These are phyloP conservation scores for Gobio gobio DNA, from an alignment of 2,113 vertebrate species.

Conservation along the genomic window DNA sequence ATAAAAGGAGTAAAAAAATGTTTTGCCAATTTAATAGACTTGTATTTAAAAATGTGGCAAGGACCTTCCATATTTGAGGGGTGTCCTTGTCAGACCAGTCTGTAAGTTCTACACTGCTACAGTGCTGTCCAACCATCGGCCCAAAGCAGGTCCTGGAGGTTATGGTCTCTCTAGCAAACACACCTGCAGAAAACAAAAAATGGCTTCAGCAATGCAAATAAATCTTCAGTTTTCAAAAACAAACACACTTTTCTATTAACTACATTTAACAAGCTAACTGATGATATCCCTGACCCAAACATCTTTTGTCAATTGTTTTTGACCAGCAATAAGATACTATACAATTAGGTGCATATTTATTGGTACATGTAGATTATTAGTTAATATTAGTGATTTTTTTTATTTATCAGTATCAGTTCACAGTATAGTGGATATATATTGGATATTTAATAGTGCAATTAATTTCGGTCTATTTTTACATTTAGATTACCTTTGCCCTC, in stretches of 20 bases:
- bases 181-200: slow-evolving; percentile 80
- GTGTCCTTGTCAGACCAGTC: slow-evolving; percentile 93
- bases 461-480: too few relatives aligned
- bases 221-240: background rate
- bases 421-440: background rate
- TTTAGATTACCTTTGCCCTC: too few relatives aligned
- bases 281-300: background rate
- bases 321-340: background rate
- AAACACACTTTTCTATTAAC: background rate
- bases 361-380: background rate
- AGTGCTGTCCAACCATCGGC: slow-evolving; percentile 93
- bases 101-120: slow-evolving; percentile 89
- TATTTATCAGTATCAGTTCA: background rate
- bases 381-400: background rate
- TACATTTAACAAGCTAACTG: background rate
- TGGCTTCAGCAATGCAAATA: background rate
- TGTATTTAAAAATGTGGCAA: background rate
- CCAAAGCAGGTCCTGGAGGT: slow-evolving; percentile 94
- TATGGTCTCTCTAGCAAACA: slow-evolving; percentile 90
- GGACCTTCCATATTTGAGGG: slow-evolving; percentile 93
- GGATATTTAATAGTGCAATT: too few relatives aligned
- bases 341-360: background rate
- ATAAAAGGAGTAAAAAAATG: background rate
- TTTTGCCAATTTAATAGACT: background rate
- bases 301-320: background rate